Conservation (phyloP, 1,140 invertebrate genomes). For the Chelonus insularis region DNA sequence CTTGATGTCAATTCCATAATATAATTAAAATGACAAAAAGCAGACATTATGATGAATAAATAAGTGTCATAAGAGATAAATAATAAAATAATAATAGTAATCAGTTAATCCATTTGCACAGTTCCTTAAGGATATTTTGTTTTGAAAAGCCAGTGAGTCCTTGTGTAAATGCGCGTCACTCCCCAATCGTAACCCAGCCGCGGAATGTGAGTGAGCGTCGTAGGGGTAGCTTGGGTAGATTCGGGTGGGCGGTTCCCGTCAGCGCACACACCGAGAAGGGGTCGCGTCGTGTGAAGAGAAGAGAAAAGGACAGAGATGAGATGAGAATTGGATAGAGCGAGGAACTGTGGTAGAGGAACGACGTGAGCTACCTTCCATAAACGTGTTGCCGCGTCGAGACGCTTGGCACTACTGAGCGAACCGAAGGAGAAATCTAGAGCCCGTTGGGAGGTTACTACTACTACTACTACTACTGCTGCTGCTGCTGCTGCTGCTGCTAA, state of each 20-base stretch:
- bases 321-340: background rate
- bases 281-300: conserved; percentile 10
- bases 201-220: conserved; percentile 21
- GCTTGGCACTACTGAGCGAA: conserved; percentile 46
- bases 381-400: conserved; percentile 46
- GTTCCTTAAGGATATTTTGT: background rate
- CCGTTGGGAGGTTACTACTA: conserved; percentile 30
- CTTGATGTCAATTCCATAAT: too few relatives aligned
- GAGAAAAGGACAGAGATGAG: background rate
- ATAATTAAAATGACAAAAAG: background rate
- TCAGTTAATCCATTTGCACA: conserved; percentile 1
- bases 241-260: conserved; percentile 33
- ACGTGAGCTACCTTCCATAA: conserved; percentile 19
- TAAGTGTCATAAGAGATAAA: background rate
- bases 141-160: background rate
- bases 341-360: conserved; percentile 6
- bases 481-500: background rate
- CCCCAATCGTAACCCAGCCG: conserved; percentile 6
- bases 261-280: conserved; percentile 23
- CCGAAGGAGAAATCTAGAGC: conserved; percentile 32
- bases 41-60: too few relatives aligned
- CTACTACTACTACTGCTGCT: conserved; percentile 4
- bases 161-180: conserved; percentile 11
- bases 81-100: background rate
- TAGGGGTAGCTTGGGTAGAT: conserved; percentile 21